Evolutionary conservation across 2,888 invertebrate species (phyloP).

Genomic region (Camponotus fellah): DNA sequence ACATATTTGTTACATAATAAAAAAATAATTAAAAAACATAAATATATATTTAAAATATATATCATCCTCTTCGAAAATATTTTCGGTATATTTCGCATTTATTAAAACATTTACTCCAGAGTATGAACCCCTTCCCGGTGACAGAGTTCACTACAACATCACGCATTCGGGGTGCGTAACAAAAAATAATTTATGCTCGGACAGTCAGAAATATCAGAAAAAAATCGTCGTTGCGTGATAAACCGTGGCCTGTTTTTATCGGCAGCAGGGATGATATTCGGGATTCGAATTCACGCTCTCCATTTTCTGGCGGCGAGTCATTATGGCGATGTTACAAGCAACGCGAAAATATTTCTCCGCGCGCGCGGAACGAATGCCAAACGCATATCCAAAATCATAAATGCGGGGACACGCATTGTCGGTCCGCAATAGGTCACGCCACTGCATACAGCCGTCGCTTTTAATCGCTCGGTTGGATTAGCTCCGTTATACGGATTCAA

Average conservation of each 20-base stretch:
- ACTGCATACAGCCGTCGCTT: conserved; percentile 52
- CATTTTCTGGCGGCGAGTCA: conserved; percentile 30
- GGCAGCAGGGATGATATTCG: conserved; percentile 16
- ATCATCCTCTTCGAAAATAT: neutral
- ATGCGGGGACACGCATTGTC: conserved; percentile 67
- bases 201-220: conserved; percentile 19
- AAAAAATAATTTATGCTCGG: conserved; percentile 45
- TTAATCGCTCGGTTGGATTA: conserved; percentile 61
- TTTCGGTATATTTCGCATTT: neutral
- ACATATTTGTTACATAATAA: neutral
- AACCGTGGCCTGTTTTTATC: conserved; percentile 37
- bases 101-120: conserved; percentile 14
- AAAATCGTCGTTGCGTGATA: conserved; percentile 44
- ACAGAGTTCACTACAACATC: neutral
- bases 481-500: conserved; percentile 48
- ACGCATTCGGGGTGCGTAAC: neutral
- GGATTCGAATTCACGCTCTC: conserved; percentile 31
- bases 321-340: conserved; percentile 37
- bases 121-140: neutral
- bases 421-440: conserved; percentile 61
- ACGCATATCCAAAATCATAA: conserved; percentile 60
- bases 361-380: conserved; percentile 51
- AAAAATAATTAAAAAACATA: neutral
- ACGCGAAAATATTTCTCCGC: conserved; percentile 57
- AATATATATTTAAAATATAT: neutral